A percentile compares a stretch with the other conserved stretches of the same genome.
Evolutionary conservation across 2,888 invertebrate genomes (phyloP).

Genomic region (Kuschelorhynchus macadamiae): DNA sequence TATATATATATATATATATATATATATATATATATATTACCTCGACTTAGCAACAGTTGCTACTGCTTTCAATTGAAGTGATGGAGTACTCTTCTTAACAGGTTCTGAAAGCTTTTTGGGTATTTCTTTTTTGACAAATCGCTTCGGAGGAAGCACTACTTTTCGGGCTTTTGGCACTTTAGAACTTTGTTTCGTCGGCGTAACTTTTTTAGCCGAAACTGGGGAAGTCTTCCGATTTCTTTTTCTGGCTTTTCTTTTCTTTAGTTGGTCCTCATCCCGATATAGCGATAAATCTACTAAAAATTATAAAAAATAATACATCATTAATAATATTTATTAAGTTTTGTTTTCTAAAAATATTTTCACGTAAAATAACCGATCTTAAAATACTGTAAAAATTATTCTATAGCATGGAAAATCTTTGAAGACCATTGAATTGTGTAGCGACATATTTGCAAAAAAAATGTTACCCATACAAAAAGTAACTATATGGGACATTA

Average conservation of each 20-base stretch:
- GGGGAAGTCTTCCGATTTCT: constrained; percentile 55
- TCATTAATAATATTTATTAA: too few relatives aligned
- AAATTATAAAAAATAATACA: too few relatives aligned
- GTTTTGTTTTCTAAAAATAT: too few relatives aligned
- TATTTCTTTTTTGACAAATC: constrained; percentile 32
- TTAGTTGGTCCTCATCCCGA: constrained; percentile 85
- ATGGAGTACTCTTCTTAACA: constrained; percentile 5
- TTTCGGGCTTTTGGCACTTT: constrained; percentile 58
- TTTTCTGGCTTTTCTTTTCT: constrained; percentile 67
- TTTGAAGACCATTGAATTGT: too few relatives aligned
- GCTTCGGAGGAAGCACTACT: constrained; percentile 41
- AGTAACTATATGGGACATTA: too few relatives aligned
- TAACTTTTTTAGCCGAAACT: background rate
- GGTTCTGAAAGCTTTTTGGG: constrained; percentile 14
- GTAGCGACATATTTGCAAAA: too few relatives aligned
- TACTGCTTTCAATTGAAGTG: constrained; percentile 28
- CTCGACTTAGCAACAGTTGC: constrained; percentile 36
- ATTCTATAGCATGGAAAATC: too few relatives aligned
- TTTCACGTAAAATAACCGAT: too few relatives aligned
- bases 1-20: too few relatives aligned
- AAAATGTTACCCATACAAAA: too few relatives aligned
- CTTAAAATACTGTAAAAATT: too few relatives aligned
- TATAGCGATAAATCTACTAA: constrained; percentile 88
- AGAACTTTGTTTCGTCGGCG: constrained; percentile 25
- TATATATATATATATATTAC: too few relatives aligned